Evolutionary conservation across 2,888 invertebrate species (phyloP), one percentile per base, ranked within the genome.

Genomic region (Biston betularia): DNA sequence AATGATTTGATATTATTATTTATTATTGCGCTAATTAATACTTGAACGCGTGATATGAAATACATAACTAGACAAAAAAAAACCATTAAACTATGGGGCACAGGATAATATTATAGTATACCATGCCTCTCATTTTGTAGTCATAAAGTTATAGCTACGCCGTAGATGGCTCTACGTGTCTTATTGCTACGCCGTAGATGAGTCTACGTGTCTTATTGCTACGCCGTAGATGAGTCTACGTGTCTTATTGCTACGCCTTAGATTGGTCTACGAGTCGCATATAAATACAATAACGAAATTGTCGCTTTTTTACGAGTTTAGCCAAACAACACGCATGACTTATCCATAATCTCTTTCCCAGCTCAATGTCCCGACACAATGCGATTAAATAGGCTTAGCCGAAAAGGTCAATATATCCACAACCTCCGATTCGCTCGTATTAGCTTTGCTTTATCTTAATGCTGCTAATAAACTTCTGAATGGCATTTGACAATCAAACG

Each of bases 361-460:
- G 44, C 71, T 45, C 24, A 50, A 24, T 33, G 44, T 48, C 35
- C 9, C 65, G 52, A 65, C 52, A 73, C 72, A 73, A 73, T 70
- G 54, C 64, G 65, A 77, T 77, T 75, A 75, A 74, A 78, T 69
- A 72, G 72, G 73, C 60, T 73, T 62, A 53, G 64, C 62, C 70
- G 60, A 71, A n/a, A 74, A 79, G 75, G 76, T 76, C 76, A 78
- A 77, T 75, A 78, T 63, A 68, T 71, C 65, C 56, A 56, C 59
- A 53, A 63, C 66, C 63, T 55, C 67, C 53, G 65, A 70, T 70
- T 73, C 71, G 8, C 42, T 42, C 54, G 54, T 54, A 76, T 79
- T 76, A 78, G 69, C 71, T 70, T 61, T 52, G 56, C 66, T 70
- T 77, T 79, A 73, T 73, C 72, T 76, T 78, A 75, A 77, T 75